Evolutionary conservation across 2,797 vertebrate species (phyloP).

Genomic region (Typhlichthys subterraneus): DNA sequence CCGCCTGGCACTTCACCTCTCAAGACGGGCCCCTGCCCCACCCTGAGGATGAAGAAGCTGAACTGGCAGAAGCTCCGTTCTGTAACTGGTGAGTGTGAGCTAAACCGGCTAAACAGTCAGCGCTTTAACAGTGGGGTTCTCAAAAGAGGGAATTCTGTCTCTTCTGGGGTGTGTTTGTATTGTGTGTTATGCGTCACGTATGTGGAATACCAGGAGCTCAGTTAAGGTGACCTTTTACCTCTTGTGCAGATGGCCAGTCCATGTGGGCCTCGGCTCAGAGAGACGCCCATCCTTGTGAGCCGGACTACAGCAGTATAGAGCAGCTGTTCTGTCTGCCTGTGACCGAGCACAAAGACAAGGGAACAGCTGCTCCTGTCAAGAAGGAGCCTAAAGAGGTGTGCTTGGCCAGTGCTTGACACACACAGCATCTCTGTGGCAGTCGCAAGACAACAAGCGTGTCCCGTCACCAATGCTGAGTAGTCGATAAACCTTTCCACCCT

Average conservation of each 20-base stretch:
- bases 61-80: conserved; percentile 96
- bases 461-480: conserved; percentile 26
- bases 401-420: conserved; percentile 37
- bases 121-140: no score
- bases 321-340: conserved; percentile 93
- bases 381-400: conserved; percentile 92
- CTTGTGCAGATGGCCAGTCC: conserved; percentile 82
- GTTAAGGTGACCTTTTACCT: background rate
- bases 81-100: conserved; percentile 81
- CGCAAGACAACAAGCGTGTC: conserved; percentile 10
- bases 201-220: background rate
- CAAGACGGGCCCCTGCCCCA: conserved; percentile 78
- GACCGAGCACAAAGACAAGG: conserved; percentile 84
- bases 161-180: background rate
- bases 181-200: background rate
- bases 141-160: background rate
- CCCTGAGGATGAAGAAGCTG: conserved; percentile 94
- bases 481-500: conserved; percentile 1
- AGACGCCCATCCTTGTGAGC: conserved; percentile 71
- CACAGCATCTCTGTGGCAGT: conserved; percentile 8
- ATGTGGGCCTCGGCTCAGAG: conserved; percentile 88
- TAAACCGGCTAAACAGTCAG: background rate
- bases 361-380: conserved; percentile 76
- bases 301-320: conserved; percentile 93
- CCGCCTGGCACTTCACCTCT: conserved; percentile 33